Percentiles rank a stretch among this genome's conserved stretches.
These are phyloP conservation scores for Bambusicola thoracicus DNA, from an alignment of 2,113 vertebrate species.

Conservation along the genomic window DNA sequence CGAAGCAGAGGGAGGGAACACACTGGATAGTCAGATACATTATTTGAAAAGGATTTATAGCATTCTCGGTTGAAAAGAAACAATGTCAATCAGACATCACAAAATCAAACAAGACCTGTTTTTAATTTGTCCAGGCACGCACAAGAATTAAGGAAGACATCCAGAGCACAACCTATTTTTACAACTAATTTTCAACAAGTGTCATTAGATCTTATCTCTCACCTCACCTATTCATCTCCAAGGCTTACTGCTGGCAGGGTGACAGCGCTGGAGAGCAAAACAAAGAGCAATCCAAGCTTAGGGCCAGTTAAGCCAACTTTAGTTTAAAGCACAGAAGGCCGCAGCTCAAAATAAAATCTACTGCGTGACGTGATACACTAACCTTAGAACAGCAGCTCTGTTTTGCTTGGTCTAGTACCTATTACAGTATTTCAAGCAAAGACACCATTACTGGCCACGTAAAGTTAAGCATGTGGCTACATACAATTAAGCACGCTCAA, in stretches of 20 bases:
- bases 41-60: background rate
- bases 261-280: background rate
- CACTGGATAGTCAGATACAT: background rate
- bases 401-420: background rate
- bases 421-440: background rate
- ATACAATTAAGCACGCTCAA: background rate
- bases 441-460: background rate
- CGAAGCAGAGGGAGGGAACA: background rate
- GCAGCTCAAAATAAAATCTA: background rate
- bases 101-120: background rate
- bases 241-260: background rate
- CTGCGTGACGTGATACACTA: rapidly evolving
- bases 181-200: background rate
- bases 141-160: background rate
- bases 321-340: background rate
- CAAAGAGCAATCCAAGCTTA: background rate
- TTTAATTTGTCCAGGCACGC: background rate
- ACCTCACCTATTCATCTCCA: background rate
- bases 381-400: background rate
- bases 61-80: background rate
- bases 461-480: background rate
- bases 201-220: background rate
- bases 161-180: background rate
- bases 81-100: background rate
- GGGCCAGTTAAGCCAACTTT: background rate